Base-by-base conservation (phyloP, 2,797 vertebrate genomes). In the Enteromius trimaculatus region DNA sequence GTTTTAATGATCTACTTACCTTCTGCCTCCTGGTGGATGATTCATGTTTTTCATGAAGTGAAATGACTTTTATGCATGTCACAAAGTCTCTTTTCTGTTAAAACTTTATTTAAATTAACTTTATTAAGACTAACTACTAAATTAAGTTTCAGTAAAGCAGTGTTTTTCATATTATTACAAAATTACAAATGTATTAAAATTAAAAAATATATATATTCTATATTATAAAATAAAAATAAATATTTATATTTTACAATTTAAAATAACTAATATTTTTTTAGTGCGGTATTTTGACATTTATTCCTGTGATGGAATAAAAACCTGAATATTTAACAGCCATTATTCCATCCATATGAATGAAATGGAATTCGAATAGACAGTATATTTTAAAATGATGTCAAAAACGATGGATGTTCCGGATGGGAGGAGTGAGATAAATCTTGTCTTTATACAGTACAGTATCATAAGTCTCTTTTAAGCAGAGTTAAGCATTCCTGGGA, bases 21-120 rank as follows among this genome's bases (percentile, higher is more conserved):
- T 74, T 74, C 47, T 53, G 47, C 29, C 47, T 31, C 71, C 47
- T 51, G 70, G 47, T 72, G 70, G 70, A 72, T 72, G 26, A 49
- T 49, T 16, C 23, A 21, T 72, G 70, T 31, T 51, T 26, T 72
- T 72, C 26, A 51, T 72, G 1, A 51, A 72, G 70, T 31, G 11
- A 72, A 72, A 51, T 0, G 1, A 51, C 17, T 49, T 29, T 6
- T 11, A 72, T 31, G 16, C 69, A 72, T 72, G 17, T 10, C 29
- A 10, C 7, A 4, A 44, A 44, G 9, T 51, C 26, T 31, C 26
- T 72, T 51, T 51, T 29, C 44, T 31, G 3, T 51, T 51, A 31
- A 51, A 71, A 29, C 16, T 6, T 49, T 31, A 53, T 8, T 53
- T 31, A 23, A 58, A 10, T 58, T 55, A n/a, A n/a, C 53, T 55